Evolutionary conservation across 64 coral and sea anemone genomes (phyloP), one percentile per base, ranked within the genome.

Genomic region (Trachythela sp.): DNA sequence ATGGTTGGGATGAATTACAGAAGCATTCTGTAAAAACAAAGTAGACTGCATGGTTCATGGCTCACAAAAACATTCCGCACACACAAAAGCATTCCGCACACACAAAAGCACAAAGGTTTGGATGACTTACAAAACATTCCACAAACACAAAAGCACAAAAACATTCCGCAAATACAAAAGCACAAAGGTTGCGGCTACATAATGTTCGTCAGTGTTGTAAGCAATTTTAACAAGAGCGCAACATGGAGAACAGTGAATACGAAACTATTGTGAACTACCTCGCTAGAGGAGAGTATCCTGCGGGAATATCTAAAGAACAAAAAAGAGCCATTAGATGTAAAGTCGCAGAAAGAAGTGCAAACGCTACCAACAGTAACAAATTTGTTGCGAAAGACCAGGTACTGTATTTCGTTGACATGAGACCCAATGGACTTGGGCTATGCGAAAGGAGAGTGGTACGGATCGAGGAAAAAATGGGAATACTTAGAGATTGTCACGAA

Each of bases 251-350:
- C 49, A 52, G 49, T 20, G 8, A 52, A 52, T 52, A 52, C 8
- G 49, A 52, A 52, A 52, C 49, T 52, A 52, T 52, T 52, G 49
- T 52, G 49, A 52, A 52, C 49, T 52, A 52, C 49, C 49, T 52
- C 49, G 20, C 49, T 52, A 72, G 68, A 72, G 68, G 68, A 9
- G 68, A 72, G 32, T 72, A 72, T 35, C 68, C 68, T 30, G 68
- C 68, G 24, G 75, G 75, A 37, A 40, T 40, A 80, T 37, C 32
- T 0, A 80, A 34, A 80, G 75, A 80, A 10, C 75, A 80, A 37
- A 80, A 80, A 37, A 80, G 75, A 80, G 75, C 75, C 20, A 35
- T 80, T 15, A 80, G 75, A 80, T 29, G 75, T 40, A 80, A 80
- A 40, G 34, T 80, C 14, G 75, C 30, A 35, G 13, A 80, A 80